phyloP scores from a whole-genome alignment of 2,113 vertebrate genomes.

The Paradoxurus hermaphroditus region DNA sequence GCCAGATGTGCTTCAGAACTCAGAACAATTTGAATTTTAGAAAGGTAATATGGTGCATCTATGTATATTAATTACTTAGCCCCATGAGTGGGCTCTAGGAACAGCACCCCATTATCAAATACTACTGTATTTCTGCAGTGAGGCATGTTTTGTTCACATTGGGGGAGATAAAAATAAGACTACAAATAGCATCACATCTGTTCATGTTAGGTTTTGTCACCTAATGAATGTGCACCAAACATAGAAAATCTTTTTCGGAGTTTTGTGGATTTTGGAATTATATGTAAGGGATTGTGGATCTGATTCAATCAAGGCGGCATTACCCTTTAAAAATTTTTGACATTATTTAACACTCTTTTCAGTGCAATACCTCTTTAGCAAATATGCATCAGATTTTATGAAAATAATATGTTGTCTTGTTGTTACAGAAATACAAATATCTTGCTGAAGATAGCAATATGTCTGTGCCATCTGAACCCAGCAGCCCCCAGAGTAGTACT shows the following conservation, averaged over 20 bases:
- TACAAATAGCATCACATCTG: background rate
- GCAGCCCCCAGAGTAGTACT: constrained; percentile 96
- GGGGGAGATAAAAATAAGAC: background rate
- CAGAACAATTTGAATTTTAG: constrained; percentile 46
- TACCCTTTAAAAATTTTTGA: background rate
- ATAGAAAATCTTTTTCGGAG: background rate
- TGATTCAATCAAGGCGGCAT: background rate
- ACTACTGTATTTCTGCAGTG: background rate
- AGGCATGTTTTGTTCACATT: background rate
- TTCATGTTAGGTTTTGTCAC: background rate
- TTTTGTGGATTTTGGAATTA: background rate
- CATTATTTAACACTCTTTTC: background rate
- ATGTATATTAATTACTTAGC: background rate
- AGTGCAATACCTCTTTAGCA: background rate
- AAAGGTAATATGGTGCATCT: constrained; percentile 26
- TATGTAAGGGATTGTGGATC: constrained; percentile 28
- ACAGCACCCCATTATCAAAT: background rate
- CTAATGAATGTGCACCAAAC: background rate
- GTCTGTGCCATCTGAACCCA: constrained; percentile 93
- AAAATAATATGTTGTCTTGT: background rate
- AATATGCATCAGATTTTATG: background rate
- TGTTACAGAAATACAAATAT: constrained; percentile 92
- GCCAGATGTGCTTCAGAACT: constrained; percentile 42
- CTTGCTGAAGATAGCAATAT: constrained; percentile 94
- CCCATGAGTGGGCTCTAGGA: background rate